Base-by-base conservation (phyloP, 2,113 vertebrate genomes). In the Hyperopisus bebe region DNA sequence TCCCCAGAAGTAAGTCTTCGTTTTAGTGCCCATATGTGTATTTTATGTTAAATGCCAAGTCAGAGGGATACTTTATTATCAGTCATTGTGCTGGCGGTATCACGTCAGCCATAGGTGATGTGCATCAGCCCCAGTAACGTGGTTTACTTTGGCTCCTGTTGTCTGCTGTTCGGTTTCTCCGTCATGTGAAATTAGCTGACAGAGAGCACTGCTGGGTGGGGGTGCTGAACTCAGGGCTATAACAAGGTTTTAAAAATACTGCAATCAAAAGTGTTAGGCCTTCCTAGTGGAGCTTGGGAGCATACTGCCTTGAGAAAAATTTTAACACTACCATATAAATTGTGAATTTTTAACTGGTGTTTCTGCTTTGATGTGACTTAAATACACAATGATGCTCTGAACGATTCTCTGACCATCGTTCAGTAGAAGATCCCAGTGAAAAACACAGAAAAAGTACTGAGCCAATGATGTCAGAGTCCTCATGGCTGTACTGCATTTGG, bases 1-100 rank as follows among this genome's bases (percentile, higher is more conserved):
- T 95, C 95, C 24, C 97, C 98, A 0, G 95, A 98, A 24, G 98
- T 98, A 92, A 94, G 3, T 95, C 55, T 39, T 35, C 82, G 21
- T 9, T 70, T 51, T 5, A 51, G 19, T 44, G 31, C 15, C 74
- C 19, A 27, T 47, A n/a, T 70, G 53, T 66, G 4, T 27, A 86
- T 80, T 42, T 42, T 17, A 5, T 42, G 74, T 80, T 35, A 42
- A 19, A 39, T 42, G 31, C 21, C 70, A 39, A 15, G 35, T 42
- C 31, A 70, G 62, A 31, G 7, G 82, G 44, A 47, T n/a, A 19
- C 82, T n/a, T 24, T n/a, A 46, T 13, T n/a, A 66, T 27, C 24
- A 24, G 82, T 48, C 46, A 24, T n/a, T 27, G 24, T 47, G 19
- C 82, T 46, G 21, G 21, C 2, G 82, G 35, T 47, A 46, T 44